Conservation (phyloP, 2,797 vertebrate species). For the Astyanax mexicanus region DNA sequence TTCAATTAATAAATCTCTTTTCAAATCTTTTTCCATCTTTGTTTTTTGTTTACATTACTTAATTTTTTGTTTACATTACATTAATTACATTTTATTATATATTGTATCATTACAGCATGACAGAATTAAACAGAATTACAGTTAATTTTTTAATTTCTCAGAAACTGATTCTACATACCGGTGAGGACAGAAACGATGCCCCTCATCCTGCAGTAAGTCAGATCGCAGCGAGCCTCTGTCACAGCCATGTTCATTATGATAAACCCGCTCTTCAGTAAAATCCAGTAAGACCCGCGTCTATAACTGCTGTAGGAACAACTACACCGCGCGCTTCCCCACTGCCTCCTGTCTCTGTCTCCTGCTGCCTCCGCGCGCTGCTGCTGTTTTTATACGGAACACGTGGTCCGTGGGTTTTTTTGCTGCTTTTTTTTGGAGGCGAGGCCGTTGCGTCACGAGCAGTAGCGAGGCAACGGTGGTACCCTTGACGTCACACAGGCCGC, state of each 20-base stretch:
- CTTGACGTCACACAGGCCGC: slow-evolving; percentile 72
- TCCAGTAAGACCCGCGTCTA: too few relatives aligned
- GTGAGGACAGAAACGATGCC: slow-evolving; percentile 79
- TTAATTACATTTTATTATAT: too few relatives aligned
- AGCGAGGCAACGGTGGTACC: slow-evolving; percentile 62
- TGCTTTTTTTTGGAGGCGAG: slow-evolving; percentile 29
- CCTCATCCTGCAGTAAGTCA: slow-evolving; percentile 84
- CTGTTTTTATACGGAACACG: slow-evolving; percentile 70
- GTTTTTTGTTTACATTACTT: background rate
- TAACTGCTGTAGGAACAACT: too few relatives aligned
- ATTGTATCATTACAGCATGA: too few relatives aligned
- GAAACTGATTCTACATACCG: too few relatives aligned
- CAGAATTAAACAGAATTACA: too few relatives aligned
- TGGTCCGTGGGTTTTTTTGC: slow-evolving; percentile 54
- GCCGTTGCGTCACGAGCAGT: slow-evolving; percentile 67
- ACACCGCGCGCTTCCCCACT: background rate
- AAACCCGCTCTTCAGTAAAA: too few relatives aligned
- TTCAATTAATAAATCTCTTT: too few relatives aligned
- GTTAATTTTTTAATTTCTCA: too few relatives aligned
- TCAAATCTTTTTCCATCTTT: background rate
- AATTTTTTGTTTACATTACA: background rate
- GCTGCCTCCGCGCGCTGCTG: background rate
- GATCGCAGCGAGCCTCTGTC: slow-evolving; percentile 78
- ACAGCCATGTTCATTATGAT: slow-evolving; percentile 70
- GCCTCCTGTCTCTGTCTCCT: background rate